Conservation (phyloP, 2,797 vertebrate genomes). For the Micrastur ruficollis region DNA sequence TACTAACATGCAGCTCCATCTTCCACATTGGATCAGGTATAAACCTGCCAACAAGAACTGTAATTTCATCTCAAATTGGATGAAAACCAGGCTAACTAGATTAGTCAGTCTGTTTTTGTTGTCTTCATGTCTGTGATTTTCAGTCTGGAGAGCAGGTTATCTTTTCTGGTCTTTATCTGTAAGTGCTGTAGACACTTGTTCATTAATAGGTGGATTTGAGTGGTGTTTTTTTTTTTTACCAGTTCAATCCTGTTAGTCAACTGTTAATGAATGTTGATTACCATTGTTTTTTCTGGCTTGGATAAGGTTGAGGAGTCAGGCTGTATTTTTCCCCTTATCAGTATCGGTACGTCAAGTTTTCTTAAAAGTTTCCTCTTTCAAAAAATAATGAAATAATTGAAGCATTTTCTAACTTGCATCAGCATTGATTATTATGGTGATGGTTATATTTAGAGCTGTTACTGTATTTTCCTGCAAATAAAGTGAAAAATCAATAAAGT, state of each 20-base stretch:
- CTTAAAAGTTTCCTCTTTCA: background rate
- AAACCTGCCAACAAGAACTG: background rate
- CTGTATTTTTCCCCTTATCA: background rate
- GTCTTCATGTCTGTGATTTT: background rate
- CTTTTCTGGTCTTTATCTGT: background rate
- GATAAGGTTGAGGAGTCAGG: background rate
- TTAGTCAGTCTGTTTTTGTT: background rate
- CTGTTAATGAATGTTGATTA: background rate
- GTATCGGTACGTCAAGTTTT: background rate
- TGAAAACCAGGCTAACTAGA: background rate
- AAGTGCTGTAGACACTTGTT: background rate
- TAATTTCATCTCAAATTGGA: background rate
- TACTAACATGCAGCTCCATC: background rate
- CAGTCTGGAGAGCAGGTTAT: background rate
- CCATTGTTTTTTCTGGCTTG: background rate
- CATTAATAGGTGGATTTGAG: background rate
- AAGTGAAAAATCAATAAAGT: background rate
- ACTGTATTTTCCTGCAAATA: background rate
- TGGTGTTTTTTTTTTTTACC: background rate
- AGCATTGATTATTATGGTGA: background rate
- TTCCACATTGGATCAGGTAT: background rate
- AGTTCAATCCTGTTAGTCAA: background rate
- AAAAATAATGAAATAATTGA: background rate
- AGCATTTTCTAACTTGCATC: background rate
- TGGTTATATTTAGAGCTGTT: background rate